These are phyloP conservation scores for Pseudomyrmex gracilis DNA, from an alignment of 1,140 invertebrate genomes.

Conservation along the genomic window DNA sequence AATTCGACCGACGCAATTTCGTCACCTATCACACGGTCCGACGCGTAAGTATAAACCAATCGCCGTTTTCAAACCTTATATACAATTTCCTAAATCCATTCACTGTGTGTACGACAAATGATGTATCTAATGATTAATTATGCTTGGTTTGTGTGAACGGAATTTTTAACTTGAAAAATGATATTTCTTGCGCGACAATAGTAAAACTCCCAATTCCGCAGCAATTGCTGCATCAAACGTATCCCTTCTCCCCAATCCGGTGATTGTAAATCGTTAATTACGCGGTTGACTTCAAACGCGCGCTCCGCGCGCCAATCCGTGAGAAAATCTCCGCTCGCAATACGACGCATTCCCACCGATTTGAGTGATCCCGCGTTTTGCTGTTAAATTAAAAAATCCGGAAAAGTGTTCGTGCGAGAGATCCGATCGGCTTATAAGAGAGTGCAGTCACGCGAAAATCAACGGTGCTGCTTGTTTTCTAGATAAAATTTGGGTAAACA, in stretches of 20 bases:
- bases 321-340: slow-evolving; percentile 42
- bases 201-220: neutral
- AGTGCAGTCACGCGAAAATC: slow-evolving; percentile 2
- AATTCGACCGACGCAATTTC: slow-evolving; percentile 73
- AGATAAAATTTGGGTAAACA: too few species aligned
- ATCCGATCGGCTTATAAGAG: slow-evolving; percentile 40
- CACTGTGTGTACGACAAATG: too few species aligned
- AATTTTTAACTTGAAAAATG: too few species aligned
- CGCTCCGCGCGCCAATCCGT: slow-evolving; percentile 7
- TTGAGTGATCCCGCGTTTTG: slow-evolving; percentile 14
- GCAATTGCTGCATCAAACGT: neutral
- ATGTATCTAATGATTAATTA: too few species aligned
- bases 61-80: too few species aligned
- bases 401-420: slow-evolving; percentile 28
- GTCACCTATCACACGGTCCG: slow-evolving; percentile 30
- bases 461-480: too few species aligned
- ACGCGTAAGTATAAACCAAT: neutral
- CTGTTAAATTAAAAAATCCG: slow-evolving; percentile 34
- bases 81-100: too few species aligned
- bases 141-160: too few species aligned
- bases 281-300: slow-evolving; percentile 5
- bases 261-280: slow-evolving; percentile 50
- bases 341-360: slow-evolving; percentile 45
- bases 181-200: neutral
- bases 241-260: too few species aligned